Percentiles rank a stretch among this genome's conserved stretches.
These are phyloP conservation scores for Drosophila pseudoobscura DNA, from an alignment of 1,140 invertebrate genomes.

Conservation along the genomic window DNA sequence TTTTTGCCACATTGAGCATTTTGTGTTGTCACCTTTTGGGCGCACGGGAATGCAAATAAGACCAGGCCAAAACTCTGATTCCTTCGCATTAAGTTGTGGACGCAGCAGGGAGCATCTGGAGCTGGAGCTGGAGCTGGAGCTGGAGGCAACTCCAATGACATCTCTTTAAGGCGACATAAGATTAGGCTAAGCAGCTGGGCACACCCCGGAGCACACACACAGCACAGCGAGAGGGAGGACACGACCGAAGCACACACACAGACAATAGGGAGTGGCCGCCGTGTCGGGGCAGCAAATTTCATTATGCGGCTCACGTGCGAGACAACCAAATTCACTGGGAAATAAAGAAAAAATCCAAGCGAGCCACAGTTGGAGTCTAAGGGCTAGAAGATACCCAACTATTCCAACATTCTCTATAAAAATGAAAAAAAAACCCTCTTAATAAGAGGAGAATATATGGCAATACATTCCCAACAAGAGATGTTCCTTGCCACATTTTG, in stretches of 20 bases:
- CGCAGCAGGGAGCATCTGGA: constrained; percentile 14
- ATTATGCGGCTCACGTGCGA: constrained; percentile 82
- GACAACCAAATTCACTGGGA: constrained; percentile 82
- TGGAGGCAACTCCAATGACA: constrained; percentile 39
- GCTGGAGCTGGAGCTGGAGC: background rate
- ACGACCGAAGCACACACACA: constrained; percentile 34
- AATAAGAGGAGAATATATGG: no score
- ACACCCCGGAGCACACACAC: constrained; percentile 41
- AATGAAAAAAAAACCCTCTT: no score
- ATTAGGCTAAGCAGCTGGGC: constrained; percentile 80
- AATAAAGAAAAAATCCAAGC: constrained; percentile 62
- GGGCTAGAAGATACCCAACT: no score
- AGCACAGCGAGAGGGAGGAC: constrained; percentile 16
- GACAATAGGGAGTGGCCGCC: constrained; percentile 63
- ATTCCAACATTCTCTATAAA: no score
- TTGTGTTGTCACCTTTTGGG: constrained; percentile 76
- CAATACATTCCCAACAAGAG: no score
- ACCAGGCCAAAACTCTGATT: constrained; percentile 58
- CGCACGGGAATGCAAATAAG: constrained; percentile 68
- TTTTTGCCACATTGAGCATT: constrained; percentile 79
- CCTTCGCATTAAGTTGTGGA: constrained; percentile 72
- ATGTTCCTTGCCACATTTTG: no score
- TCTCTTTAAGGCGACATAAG: constrained; percentile 77
- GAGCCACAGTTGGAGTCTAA: no score
- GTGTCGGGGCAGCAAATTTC: constrained; percentile 56